Base-by-base conservation (phyloP, 2,888 invertebrate species). In the Allygus modestus region DNA sequence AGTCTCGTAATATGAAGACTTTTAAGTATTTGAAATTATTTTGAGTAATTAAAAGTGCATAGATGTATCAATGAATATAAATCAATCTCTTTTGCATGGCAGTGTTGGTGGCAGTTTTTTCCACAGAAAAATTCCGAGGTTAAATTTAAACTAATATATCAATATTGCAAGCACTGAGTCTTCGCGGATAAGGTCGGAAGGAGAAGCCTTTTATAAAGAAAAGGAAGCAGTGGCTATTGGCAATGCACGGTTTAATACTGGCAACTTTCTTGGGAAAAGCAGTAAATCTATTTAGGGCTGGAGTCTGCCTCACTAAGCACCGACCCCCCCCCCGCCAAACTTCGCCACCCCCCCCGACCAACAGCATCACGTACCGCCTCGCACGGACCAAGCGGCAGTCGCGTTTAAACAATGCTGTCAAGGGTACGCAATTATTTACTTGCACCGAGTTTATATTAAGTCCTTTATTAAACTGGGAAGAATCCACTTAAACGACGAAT, bases 231-330 rank as follows among this genome's bases (percentile, higher is more conserved):
- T 46, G 23, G 77, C 51, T 77, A 46, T 77, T 51, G 77, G 77
- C 77, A 77, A 77, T 77, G 51, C 77, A 77, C 77, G 51, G 77
- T 77, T 77, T 46, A 77, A 77, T 77, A 77, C 77, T 77, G 77
- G 77, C 77, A 77, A 77, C 77, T 77, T 77, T 77, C 77, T 77
- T 77, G 77, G 77, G 51, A 77, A 77, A 37, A 46, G 46, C 77
- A 46, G 77, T 77, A 77, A 77, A 77, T 77, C 77, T 77, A 77
- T 51, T 77, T 77, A 77, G 77, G 31, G 77, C 33, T 37, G 71
- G 71, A 71, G 71, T 41, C 71, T 71, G 71, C 71, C 23, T 71
- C 41, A 71, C 71, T 71, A 71, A 71, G 71, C 71, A 71, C 37
- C 71, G 33, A 69, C 69, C 71, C 71, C 71, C 33, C 71, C 23